Evolutionary conservation across 2,113 vertebrate species (phyloP), one percentile per base, ranked within the genome.

Genomic region (Chloroceryle aenea): DNA sequence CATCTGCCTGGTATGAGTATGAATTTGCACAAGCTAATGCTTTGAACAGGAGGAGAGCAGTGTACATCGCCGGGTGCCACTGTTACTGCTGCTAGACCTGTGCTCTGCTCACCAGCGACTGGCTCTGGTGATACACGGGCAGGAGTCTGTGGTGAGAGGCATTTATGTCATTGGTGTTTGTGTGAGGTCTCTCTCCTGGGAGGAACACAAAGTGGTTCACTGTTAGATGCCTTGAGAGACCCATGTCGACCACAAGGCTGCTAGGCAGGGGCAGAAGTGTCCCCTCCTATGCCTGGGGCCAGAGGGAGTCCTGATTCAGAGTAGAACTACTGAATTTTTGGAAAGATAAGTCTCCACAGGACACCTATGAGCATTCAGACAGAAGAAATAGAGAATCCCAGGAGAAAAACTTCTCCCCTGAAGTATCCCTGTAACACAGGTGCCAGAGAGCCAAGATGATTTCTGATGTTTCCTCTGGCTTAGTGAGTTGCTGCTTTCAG

Each of bases 61-160:
- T 2, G 4, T 58, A 59, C 66, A 53, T n/a, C 1, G 0, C 36
- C 1, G 9, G 38, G 52, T 69, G 32, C 74, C 0, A 0, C 36
- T 82, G 58, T 48, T 68, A 50, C 4, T 89, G 68, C 69, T 94
- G 36, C 67, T n/a, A 72, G 30, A 52, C 77, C 62, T 73, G 68
- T 26, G 45, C 47, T 87, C 55, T 92, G 66, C n/a, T n/a, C 53
- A 50, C 48, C 76, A 42, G 36, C 9, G 1, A 48, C 45, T 84
- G 82, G 45, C 30, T 34, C 50, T 26, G 19, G 26, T 23, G 82
- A 67, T 32, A 29, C 48, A 45, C 34, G 34, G 55, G 42, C 79
- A 77, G 45, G 40, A 78, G 62, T 48, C 50, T 0, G 0, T 34
- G 29, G 36, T 67, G 45, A 87, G 64, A 66, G 32, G n/a, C 45